A percentile compares a stretch with the other conserved stretches of the same genome.
phyloP scores from a whole-genome alignment of 1,140 invertebrate species.

The Macrosteles quadrilineatus region DNA sequence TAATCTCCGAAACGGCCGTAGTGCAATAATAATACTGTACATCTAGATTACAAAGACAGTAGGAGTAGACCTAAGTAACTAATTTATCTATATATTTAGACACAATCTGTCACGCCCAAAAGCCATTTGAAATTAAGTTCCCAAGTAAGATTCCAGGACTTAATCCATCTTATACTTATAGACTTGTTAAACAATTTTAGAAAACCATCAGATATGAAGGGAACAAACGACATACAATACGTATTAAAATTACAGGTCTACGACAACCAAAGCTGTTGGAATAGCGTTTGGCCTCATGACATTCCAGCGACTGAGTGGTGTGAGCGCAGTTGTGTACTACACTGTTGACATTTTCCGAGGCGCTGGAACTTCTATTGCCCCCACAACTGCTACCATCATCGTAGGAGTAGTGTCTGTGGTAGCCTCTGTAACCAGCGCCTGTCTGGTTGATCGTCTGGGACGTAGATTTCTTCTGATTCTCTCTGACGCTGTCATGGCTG shows the following conservation, averaged over 20 bases:
- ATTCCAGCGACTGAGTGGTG: constrained; percentile 55
- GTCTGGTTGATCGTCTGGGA: constrained; percentile 47
- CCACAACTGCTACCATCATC: constrained; percentile 47
- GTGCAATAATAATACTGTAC: too few relatives aligned
- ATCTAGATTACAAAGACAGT: too few relatives aligned
- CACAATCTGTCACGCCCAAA: too few relatives aligned
- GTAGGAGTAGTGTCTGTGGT: constrained; percentile 48
- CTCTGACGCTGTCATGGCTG: constrained; percentile 37
- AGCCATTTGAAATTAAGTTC: too few relatives aligned
- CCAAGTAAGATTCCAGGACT: too few relatives aligned
- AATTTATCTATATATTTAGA: too few relatives aligned
- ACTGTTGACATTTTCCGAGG: constrained; percentile 52
- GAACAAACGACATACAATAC: too few relatives aligned
- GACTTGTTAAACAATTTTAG: too few relatives aligned
- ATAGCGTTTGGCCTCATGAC: constrained; percentile 52
- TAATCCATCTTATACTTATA: too few relatives aligned
- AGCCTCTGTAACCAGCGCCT: constrained; percentile 44
- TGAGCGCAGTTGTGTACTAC: constrained; percentile 64
- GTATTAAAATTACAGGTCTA: constrained; percentile 35
- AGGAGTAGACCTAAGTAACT: too few relatives aligned
- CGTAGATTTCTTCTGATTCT: constrained; percentile 40
- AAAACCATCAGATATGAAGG: too few relatives aligned
- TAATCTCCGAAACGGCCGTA: too few relatives aligned
- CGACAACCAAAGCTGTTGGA: constrained; percentile 47
- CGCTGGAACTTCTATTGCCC: constrained; percentile 46